Percentiles rank a stretch among this genome's conserved stretches.
phyloP scores from a whole-genome alignment of 2,888 invertebrate species.

The Pecten maximus region DNA sequence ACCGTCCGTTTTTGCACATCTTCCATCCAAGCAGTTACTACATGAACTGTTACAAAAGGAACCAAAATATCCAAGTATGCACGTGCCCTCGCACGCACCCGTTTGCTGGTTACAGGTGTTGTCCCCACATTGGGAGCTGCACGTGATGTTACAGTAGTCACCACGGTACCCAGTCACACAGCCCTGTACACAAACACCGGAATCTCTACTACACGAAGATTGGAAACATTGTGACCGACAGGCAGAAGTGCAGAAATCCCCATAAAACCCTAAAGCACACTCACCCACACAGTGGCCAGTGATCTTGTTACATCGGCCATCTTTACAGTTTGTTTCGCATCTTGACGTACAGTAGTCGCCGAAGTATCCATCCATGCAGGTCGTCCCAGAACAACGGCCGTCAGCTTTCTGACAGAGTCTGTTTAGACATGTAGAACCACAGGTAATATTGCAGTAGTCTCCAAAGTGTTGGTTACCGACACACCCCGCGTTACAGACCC shows the following conservation, averaged over 20 bases:
- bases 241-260: conserved; percentile 40
- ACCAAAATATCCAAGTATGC: conserved; percentile 40
- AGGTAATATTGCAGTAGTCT: conserved; percentile 38
- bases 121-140: conserved; percentile 37
- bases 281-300: conserved; percentile 43
- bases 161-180: conserved; percentile 45
- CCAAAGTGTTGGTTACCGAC: conserved; percentile 43
- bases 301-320: neutral
- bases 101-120: conserved; percentile 38
- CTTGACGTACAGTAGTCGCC: conserved; percentile 20
- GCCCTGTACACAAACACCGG: conserved; percentile 41
- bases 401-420: conserved; percentile 41
- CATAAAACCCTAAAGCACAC: conserved; percentile 44
- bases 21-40: conserved; percentile 36
- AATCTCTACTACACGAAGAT: conserved; percentile 40
- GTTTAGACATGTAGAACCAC: conserved; percentile 39
- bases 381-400: neutral
- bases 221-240: conserved; percentile 43
- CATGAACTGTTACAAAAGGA: conserved; percentile 39
- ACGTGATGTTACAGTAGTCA: conserved; percentile 41
- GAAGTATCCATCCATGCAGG: conserved; percentile 38
- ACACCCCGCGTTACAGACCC: conserved; percentile 40
- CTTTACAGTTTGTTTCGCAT: conserved; percentile 21
- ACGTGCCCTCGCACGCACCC: conserved; percentile 41
- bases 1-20: conserved; percentile 42